Evolutionary conservation across 2,888 invertebrate genomes (phyloP).

Genomic region (Dugesia japonica): DNA sequence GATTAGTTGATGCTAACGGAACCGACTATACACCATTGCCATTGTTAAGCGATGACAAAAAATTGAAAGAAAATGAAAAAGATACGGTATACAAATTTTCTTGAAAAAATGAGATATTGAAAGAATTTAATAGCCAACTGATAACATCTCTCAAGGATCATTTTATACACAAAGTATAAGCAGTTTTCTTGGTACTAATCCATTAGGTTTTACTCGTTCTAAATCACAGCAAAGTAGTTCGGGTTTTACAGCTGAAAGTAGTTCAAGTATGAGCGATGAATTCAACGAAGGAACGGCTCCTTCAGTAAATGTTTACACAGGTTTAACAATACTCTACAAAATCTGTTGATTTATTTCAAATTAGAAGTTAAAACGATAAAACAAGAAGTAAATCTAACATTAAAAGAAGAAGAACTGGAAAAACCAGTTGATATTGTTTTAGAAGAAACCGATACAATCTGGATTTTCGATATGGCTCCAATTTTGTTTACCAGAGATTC

Average conservation of each 20-base stretch:
- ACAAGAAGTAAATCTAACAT: slow-evolving; percentile 37
- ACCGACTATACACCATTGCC: slow-evolving; percentile 28
- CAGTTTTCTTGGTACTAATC: slow-evolving; percentile 14
- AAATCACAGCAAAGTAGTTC: slow-evolving; percentile 4
- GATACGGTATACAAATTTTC: not conserved
- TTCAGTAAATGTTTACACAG: not conserved
- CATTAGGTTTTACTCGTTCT: not conserved
- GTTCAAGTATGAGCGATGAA: not conserved
- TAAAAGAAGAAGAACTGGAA: slow-evolving; percentile 42
- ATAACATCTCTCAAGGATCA: not conserved
- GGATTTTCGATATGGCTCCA: slow-evolving; percentile 44
- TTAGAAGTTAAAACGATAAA: slow-evolving; percentile 38
- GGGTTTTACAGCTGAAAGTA: not conserved
- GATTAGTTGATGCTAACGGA: slow-evolving; percentile 24
- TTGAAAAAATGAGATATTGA: no score
- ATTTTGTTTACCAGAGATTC: slow-evolving; percentile 39
- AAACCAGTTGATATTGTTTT: slow-evolving; percentile 40
- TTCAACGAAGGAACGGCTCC: not conserved
- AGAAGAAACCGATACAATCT: slow-evolving; percentile 44
- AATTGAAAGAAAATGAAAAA: slow-evolving; percentile 27
- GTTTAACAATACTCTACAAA: not conserved
- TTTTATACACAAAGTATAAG: not conserved
- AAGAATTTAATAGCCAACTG: not conserved
- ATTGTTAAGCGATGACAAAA: slow-evolving; percentile 25
- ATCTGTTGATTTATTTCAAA: not conserved